phyloP scores from a whole-genome alignment of 2,113 vertebrate genomes.

The Onychorhynchus coronatus region DNA sequence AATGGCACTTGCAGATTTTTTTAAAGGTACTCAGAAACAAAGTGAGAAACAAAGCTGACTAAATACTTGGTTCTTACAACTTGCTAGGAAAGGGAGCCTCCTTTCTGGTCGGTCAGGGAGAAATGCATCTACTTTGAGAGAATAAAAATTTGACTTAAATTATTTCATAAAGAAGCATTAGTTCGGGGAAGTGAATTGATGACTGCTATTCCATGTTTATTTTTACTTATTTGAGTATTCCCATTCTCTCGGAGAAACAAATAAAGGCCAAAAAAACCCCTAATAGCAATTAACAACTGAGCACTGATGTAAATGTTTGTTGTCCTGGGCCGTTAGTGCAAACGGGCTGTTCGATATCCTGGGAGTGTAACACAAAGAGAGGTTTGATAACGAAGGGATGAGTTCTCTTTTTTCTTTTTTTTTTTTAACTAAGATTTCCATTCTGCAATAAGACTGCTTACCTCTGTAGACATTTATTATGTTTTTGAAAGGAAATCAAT shows the following conservation, averaged over 20 bases:
- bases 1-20: background rate
- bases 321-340: background rate
- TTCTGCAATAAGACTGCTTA: constrained; percentile 19
- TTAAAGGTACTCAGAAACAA: background rate
- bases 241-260: background rate
- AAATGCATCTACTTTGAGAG: background rate
- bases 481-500: background rate
- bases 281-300: background rate
- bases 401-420: background rate
- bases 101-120: background rate
- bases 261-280: background rate
- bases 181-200: background rate
- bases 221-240: background rate
- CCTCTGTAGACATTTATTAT: background rate
- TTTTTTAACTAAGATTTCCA: background rate
- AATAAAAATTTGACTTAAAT: background rate
- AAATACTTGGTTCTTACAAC: background rate
- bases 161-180: background rate
- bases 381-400: background rate
- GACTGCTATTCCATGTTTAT: background rate
- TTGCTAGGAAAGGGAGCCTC: background rate
- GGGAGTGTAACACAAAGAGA: background rate
- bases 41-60: background rate
- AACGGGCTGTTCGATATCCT: accelerated
- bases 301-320: background rate